Evolutionary conservation across 1,140 invertebrate genomes (phyloP), one percentile per base, ranked within the genome.

Genomic region (Drosophila lacteicornis): DNA sequence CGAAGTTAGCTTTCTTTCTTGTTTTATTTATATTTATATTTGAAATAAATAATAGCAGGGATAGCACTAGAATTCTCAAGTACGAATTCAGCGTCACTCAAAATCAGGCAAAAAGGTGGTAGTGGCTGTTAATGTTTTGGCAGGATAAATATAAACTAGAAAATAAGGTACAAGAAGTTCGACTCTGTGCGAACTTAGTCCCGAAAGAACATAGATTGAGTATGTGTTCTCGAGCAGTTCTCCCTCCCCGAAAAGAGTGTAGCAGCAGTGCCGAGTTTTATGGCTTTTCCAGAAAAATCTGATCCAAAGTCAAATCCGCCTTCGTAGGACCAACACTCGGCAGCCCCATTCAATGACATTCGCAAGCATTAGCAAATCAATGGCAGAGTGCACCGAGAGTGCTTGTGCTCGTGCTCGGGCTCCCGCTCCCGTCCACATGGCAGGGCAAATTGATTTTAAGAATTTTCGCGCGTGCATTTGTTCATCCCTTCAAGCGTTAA

Each of bases 391-490:
- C 43, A 42, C 33, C 9, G 33, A 3, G 33, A 36, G 33, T 11
- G 9, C 27, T 30, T 30, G 27, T 30, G 27, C 27, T 30, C 5
- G 27, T 30, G 27, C 27, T 30, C 27, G 27, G 27, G 27, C 27
- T 30, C 27, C 27, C 27, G 27, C 33, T 60, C 38, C 59, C 67
- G 55, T 55, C 66, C 50, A 75, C 49, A 76, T 53, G 61, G 43
- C 36, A 67, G 79, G 76, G 67, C 80, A 83, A 87, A 87, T 88
- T 87, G 80, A 87, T 87, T 88, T 88, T 84, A 68, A 83, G 84
- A 87, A 88, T 88, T 88, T 88, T 67, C 82, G 82, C 82, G 79
- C 80, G 69, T 83, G 84, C 84, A 84, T 84, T 88, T 88, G 84
- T 88, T 86, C 83, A 75, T 80, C 77, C 84, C 80, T 79, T 87